Base-by-base conservation (phyloP, 2,113 vertebrate species). In the Eublepharis macularius region DNA sequence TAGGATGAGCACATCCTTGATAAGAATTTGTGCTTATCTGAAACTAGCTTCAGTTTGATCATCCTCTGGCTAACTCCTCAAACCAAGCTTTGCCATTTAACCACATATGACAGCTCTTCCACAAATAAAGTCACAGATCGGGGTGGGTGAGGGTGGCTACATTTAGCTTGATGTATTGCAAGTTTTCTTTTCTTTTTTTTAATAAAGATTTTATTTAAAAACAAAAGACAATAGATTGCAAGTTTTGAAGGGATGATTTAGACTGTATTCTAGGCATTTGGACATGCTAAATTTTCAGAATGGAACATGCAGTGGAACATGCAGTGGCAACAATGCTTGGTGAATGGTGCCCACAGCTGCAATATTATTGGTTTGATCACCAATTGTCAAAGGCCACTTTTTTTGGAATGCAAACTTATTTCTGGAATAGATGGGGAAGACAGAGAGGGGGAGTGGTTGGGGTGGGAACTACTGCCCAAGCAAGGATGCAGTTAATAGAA, bases 401-500 rank as follows among this genome's bases (percentile, higher is more conserved):
- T 92, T 88, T 82, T 78, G 88, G 90, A 93, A 96, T 95, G 91
- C 89, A 93, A 93, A 93, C 93, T 92, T 94, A 87, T 83, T 94
- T 96, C 88, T 66, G 70, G 93, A 96, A 88, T 86, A 47, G 29
- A 29, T 14, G 32, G 76, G 78, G 88, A 66, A 88, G 87, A 88
- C 83, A 82, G 81, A 73, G 90, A 91, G 91, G 85, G 54, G 88
- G 92, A 90, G 13, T 39, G 12, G 21, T 41, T 54, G 87, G 88
- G 89, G 83, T 82, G 81, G 74, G 92, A 89, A 93, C 94, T 91
- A 92, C 86, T 94, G 85, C 88, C 90, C 94, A 93, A 63, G 76
- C 87, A 93, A 94, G 93, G 89, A 89, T 94, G 93, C 91, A 94
- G 93, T 95, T 96, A 96, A 96, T 95, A 94, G 93, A 94, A 95